A percentile compares a stretch with the other conserved stretches of the same genome.
Evolutionary conservation across 2,113 vertebrate species (phyloP).

Genomic region (Trematomus loennbergii): DNA sequence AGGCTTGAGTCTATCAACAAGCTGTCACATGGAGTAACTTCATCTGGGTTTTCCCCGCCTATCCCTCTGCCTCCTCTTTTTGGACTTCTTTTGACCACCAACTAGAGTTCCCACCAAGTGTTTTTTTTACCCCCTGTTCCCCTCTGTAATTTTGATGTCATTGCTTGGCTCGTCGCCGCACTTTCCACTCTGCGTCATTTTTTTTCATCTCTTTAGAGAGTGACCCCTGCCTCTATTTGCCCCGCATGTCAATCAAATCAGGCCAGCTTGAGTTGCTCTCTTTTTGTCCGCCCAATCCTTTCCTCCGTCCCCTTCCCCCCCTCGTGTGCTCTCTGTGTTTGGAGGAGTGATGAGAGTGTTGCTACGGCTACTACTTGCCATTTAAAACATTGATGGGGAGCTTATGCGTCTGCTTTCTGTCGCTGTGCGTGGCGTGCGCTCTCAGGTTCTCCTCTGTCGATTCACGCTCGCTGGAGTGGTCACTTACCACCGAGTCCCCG

Average conservation of each 20-base stretch:
- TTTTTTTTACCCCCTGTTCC: slow-evolving; percentile 33
- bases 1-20: slow-evolving; percentile 65
- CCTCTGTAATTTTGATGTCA: slow-evolving; percentile 1
- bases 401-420: slow-evolving; percentile 86
- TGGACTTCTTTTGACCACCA: slow-evolving; percentile 13
- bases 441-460: slow-evolving; percentile 86
- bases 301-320: slow-evolving; percentile 14
- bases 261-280: slow-evolving; percentile 8
- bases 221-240: slow-evolving; percentile 18
- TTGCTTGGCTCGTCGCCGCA: neutral
- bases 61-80: slow-evolving; percentile 1
- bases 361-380: slow-evolving; percentile 83
- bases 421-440: slow-evolving; percentile 75
- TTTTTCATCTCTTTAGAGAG: neutral
- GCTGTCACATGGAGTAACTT: slow-evolving; percentile 54
- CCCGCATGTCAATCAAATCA: slow-evolving; percentile 44
- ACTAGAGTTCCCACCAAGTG: slow-evolving; percentile 15
- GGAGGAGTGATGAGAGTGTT: slow-evolving; percentile 50
- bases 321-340: slow-evolving; percentile 10
- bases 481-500: slow-evolving; percentile 91
- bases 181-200: slow-evolving; percentile 1
- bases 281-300: slow-evolving; percentile 38
- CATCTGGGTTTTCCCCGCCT: slow-evolving; percentile 1
- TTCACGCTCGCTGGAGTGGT: slow-evolving; percentile 91
- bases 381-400: slow-evolving; percentile 84